These are phyloP conservation scores for Macrotrachela quadricornifera DNA, from an alignment of 1,140 invertebrate genomes.

Conservation along the genomic window DNA sequence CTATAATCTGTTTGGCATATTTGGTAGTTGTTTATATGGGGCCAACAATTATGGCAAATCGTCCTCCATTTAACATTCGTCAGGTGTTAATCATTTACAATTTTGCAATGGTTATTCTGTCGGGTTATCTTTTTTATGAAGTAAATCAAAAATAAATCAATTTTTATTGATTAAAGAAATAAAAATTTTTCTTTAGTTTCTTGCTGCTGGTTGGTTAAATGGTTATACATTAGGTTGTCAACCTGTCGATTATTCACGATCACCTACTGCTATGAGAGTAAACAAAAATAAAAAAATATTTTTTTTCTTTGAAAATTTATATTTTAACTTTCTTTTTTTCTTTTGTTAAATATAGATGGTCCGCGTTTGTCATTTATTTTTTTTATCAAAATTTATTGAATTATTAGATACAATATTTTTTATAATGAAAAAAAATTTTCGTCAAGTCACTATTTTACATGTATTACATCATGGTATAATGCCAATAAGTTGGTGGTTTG, in stretches of 20 bases:
- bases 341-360: too few relatives aligned
- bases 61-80: neutral
- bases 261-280: slow-evolving; percentile 55
- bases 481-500: slow-evolving; percentile 84
- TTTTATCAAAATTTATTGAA: slow-evolving; percentile 84
- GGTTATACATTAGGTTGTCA: slow-evolving; percentile 64
- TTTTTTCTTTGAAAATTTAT: too few relatives aligned
- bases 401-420: slow-evolving; percentile 55
- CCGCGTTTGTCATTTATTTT: slow-evolving; percentile 72
- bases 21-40: too few relatives aligned
- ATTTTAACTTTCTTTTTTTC: too few relatives aligned
- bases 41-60: too few relatives aligned
- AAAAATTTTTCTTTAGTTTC: slow-evolving; percentile 37
- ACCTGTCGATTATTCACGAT: slow-evolving; percentile 62
- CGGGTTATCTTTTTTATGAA: slow-evolving; percentile 27
- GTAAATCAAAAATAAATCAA: slow-evolving; percentile 12
- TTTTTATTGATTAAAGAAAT: neutral
- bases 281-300: slow-evolving; percentile 31
- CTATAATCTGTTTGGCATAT: slow-evolving; percentile 22
- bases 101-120: slow-evolving; percentile 26
- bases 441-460: slow-evolving; percentile 37
- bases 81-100: slow-evolving; percentile 28
- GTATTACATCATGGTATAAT: slow-evolving; percentile 85
- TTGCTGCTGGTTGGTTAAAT: slow-evolving; percentile 47
- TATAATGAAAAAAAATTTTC: too few relatives aligned